A percentile compares a stretch with the other conserved stretches of the same genome.
phyloP scores from a whole-genome alignment of 1,140 invertebrate genomes.

The Onthophagus taurus region DNA sequence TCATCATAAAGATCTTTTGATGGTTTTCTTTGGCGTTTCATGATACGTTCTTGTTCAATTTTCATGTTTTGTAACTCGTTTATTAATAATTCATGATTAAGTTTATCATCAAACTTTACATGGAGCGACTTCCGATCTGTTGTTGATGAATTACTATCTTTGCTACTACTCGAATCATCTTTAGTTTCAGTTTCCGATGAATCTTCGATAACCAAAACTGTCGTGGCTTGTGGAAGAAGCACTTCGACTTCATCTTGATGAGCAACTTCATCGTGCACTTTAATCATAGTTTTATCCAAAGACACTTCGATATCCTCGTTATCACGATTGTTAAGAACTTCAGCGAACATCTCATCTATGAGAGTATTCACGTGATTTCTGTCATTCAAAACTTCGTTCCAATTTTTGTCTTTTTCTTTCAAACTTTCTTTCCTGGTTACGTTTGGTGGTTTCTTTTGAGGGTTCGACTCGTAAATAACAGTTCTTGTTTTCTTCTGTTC shows the following conservation, averaged over 20 bases:
- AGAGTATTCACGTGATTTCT: constrained; percentile 33
- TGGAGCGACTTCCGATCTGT: constrained; percentile 30
- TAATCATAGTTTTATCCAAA: constrained; percentile 10
- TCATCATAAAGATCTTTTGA: constrained; percentile 22
- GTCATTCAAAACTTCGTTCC: constrained; percentile 25
- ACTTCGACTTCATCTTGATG: constrained; percentile 1
- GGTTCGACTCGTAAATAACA: constrained; percentile 30
- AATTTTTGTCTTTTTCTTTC: constrained; percentile 14
- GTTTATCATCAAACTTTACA: constrained; percentile 41
- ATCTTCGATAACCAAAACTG: constrained; percentile 26
- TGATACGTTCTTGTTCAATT: constrained; percentile 36
- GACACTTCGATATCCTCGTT: constrained; percentile 8
- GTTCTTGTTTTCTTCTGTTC: constrained; percentile 24
- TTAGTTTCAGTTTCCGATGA: neutral
- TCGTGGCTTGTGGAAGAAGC: constrained; percentile 8
- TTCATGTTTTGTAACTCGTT: constrained; percentile 47
- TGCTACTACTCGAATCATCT: neutral
- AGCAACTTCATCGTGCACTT: neutral
- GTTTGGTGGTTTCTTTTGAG: constrained; percentile 19
- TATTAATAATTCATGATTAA: constrained; percentile 49
- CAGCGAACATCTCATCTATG: constrained; percentile 36
- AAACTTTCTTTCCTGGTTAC: constrained; percentile 1
- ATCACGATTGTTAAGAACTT: constrained; percentile 24
- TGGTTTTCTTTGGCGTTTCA: constrained; percentile 32
- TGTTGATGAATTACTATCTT: constrained; percentile 27